Evolutionary conservation across 2,888 invertebrate species (phyloP), one percentile per base, ranked within the genome.

Genomic region (Camptogramma bilineatum): DNA sequence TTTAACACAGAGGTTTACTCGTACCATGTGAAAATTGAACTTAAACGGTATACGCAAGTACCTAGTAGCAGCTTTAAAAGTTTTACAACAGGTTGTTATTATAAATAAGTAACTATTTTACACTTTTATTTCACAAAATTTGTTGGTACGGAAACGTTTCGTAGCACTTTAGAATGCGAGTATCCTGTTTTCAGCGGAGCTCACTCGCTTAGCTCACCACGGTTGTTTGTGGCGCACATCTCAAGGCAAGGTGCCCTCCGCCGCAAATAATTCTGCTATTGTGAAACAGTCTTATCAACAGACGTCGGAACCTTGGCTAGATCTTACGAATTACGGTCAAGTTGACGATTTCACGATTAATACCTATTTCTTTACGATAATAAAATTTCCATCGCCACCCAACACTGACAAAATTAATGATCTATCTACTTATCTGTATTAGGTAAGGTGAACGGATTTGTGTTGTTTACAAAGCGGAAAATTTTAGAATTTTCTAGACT

Each of bases 211-310:
- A 84, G 83, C 74, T 76, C 75, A 83, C 83, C 82, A 84, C 80
- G 87, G 88, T 91, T 91, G 92, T 91, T 91, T 90, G 88, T 89
- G 84, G 83, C 88, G 85, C 90, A 48, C 52, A 87, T 91, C 91
- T 90, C 92, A 93, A 92, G 92, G 92, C 87, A 73, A 87, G 77
- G 78, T 81, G 76, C 84, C 80, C 88, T 83, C 81, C 83, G 88
- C 90, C 92, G 92, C 93, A 91, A 93, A 93, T 93, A 93, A 92
- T 92, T 92, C 92, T 88, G 89, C 91, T 91, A 87, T 93, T 93
- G 93, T 92, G 93, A 88, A 93, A 93, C 72, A 75, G 79, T 82
- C 87, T 90, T 90, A 91, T 92, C 91, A 89, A 79, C 77, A 78
- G 79, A 69, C 74, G 76, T 76, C 90, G 71, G 78, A 79, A 84